Base-by-base conservation (phyloP, 2,888 invertebrate genomes). In the Neocrepidodera transversa region DNA sequence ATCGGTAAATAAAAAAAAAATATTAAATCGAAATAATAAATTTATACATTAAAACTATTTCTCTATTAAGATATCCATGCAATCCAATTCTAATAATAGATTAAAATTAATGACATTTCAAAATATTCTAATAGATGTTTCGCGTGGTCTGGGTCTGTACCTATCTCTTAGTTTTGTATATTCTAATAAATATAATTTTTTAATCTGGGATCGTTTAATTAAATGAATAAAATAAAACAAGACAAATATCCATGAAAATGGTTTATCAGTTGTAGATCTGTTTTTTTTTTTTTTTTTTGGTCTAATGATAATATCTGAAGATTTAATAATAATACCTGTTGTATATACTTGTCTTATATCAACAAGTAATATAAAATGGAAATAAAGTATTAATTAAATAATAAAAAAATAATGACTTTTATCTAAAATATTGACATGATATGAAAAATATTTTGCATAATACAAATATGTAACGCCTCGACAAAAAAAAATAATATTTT, bases 51-150 rank as follows among this genome's bases (percentile, higher is more conserved):
- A 10, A 14, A 45, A 23, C 23, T 23, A 17, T 14, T 14, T 28
- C 1, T 47, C 16, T 47, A 48, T 11, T 10, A 18, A 51, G 18
- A 38, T 38, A 26, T 20, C 32, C 45, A 36, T 35, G 54, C 54
- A 47, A 54, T 26, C 45, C 14, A 45, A 16, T 45, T 45, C 45
- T 23, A 54, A 47, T 54, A 26, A 54, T 11, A 45, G 54, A 54
- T 54, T 54, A 54, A 45, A 35, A 45, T 54, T 54, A 54, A 45
- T 36, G 45, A 36, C 23, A 54, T 54, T 54, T 36, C 43, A 38
- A 53, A 53, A 35, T 54, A 20, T 26, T 45, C 36, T 36, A 54
- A 54, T 47, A 47, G 45, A 54, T 35, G 54, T 28, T 36, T 54
- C 45, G 54, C 54, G 54, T 54, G 54, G 54, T 36, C 45, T 36